These are phyloP conservation scores for Oryzias melastigma DNA, from an alignment of 2,113 vertebrate genomes.

Conservation along the genomic window DNA sequence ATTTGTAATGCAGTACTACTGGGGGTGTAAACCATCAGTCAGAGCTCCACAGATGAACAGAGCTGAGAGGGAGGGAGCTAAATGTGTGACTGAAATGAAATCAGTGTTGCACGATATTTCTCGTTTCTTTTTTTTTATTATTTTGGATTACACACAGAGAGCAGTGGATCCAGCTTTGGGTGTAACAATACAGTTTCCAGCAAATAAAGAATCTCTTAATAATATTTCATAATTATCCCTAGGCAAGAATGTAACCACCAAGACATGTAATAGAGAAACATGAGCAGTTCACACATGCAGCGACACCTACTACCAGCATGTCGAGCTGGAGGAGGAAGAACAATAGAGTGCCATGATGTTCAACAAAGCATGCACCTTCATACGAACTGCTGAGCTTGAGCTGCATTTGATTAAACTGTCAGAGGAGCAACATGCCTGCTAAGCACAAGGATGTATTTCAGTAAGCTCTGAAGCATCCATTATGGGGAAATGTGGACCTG, in stretches of 20 bases:
- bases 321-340: conserved; percentile 41
- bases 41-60: conserved; percentile 46
- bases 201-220: conserved; percentile 47
- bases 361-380: neutral
- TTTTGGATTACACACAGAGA: conserved; percentile 1
- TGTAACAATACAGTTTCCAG: conserved; percentile 43
- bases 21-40: conserved; percentile 44
- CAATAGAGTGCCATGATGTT: conserved; percentile 37
- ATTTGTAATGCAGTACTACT: conserved; percentile 31
- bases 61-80: conserved; percentile 44
- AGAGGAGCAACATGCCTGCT: conserved; percentile 1
- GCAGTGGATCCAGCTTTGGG: conserved; percentile 24
- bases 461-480: conserved; percentile 8
- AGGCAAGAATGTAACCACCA: conserved; percentile 5
- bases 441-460: too few relatives aligned
- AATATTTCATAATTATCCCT: conserved; percentile 19
- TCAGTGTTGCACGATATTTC: conserved; percentile 39
- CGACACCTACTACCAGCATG: conserved; percentile 17
- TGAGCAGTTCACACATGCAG: conserved; percentile 22
- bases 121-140: conserved; percentile 21
- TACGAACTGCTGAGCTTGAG: conserved; percentile 1
- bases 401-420: conserved; percentile 25
- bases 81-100: conserved; percentile 48
- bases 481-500: conserved; percentile 23
- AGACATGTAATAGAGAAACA: conserved; percentile 30